Conservation (phyloP, 2,888 invertebrate genomes). For the Tenthredo livida region DNA sequence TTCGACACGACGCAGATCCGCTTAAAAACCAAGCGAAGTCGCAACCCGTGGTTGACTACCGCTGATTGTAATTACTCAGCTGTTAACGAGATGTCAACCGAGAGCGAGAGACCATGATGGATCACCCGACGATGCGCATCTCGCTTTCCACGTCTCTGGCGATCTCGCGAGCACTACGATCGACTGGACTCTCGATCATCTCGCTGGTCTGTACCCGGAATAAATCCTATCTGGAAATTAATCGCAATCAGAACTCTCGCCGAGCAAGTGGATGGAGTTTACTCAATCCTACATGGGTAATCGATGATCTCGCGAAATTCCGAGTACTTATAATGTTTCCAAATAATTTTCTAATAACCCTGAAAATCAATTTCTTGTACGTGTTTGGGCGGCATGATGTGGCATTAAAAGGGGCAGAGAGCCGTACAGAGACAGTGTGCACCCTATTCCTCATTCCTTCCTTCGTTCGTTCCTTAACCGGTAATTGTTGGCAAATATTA, state of each 20-base stretch:
- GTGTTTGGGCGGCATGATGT: conserved; percentile 69
- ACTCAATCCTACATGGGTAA: neutral
- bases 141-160: conserved; percentile 52
- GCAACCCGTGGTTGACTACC: conserved; percentile 26
- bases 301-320: neutral
- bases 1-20: neutral
- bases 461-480: conserved; percentile 59
- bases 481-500: conserved; percentile 78
- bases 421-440: conserved; percentile 27
- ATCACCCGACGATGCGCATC: conserved; percentile 56
- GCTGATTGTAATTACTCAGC: conserved; percentile 65
- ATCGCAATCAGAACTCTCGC: conserved; percentile 25
- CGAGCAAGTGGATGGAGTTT: neutral
- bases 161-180: conserved; percentile 56
- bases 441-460: conserved; percentile 5
- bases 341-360: neutral
- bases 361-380: conserved; percentile 67
- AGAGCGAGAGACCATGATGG: conserved; percentile 61
- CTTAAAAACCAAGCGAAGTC: neutral
- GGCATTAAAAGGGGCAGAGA: conserved; percentile 74
- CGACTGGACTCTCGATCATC: conserved; percentile 33
- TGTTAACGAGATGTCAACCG: conserved; percentile 65
- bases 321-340: neutral
- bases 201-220: neutral
- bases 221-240: conserved; percentile 9